Conservation (phyloP, 2,797 vertebrate genomes). For the Schizopygopsis malacanthus region DNA sequence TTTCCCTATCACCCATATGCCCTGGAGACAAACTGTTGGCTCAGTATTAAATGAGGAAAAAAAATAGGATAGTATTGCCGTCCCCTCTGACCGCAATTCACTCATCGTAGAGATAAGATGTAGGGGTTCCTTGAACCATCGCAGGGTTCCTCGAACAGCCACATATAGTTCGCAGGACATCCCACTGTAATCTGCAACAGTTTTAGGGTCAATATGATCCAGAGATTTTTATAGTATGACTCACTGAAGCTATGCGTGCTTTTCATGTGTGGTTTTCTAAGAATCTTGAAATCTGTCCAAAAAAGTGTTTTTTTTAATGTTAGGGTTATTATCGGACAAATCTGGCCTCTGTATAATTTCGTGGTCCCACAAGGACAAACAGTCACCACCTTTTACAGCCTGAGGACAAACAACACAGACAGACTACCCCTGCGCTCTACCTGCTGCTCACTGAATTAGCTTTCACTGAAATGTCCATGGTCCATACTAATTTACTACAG, state of each 20-base stretch:
- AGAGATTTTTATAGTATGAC: conserved; percentile 9
- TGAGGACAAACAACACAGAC: background rate
- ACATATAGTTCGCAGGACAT: background rate
- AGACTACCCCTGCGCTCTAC: background rate
- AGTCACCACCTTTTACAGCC: background rate
- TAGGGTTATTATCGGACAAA: background rate
- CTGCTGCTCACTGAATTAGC: background rate
- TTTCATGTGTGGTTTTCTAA: conserved; percentile 1
- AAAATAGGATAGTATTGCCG: background rate
- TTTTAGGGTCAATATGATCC: background rate
- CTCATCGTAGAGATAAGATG: background rate
- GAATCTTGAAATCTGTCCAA: background rate
- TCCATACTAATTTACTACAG: background rate
- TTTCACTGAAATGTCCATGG: background rate
- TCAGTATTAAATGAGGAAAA: no score
- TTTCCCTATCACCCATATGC: background rate
- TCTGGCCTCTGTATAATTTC: background rate
- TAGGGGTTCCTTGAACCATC: background rate
- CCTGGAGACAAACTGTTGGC: background rate
- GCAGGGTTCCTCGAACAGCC: background rate
- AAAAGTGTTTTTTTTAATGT: background rate
- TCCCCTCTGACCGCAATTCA: background rate
- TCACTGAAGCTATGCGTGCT: background rate
- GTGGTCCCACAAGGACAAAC: background rate
- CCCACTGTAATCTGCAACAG: background rate